Base-by-base conservation (phyloP, 1,140 invertebrate genomes). In the Plodia interpunctella region DNA sequence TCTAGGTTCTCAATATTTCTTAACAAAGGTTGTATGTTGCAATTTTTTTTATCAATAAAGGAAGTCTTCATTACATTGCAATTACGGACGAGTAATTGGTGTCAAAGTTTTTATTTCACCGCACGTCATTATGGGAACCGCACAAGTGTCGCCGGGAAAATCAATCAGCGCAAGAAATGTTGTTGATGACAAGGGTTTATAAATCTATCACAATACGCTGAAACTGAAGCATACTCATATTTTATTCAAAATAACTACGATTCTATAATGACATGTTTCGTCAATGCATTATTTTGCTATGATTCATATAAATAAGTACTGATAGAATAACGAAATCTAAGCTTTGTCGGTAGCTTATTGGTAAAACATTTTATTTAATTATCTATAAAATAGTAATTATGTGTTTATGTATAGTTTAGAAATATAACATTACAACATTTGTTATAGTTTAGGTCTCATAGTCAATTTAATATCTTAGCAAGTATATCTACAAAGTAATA, bases 1-100 rank as follows among this genome's bases (percentile, higher is more conserved):
- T 44, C 38, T 15, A 17, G 2, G n/a, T 15, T 15, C 13, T 44
- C 38, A 44, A 15, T 44, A 15, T 44, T 44, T 44, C 15, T 4
- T n/a, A n/a, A 44, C 38, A 17, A 44, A 78, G 79, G 70, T 72
- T 70, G 75, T 74, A 64, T 75, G 68, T 82, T 70, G 75, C 76
- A 74, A 83, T 81, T 84, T 82, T 75, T 84, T 87, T 76, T 83
- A 80, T 72, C 75, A 84, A 83, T 87, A 87, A 78, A 77, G 72
- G 67, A 72, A 71, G 74, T 67, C 69, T 78, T 79, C 72, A 82
- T 83, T 85, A 83, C 66, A 60, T 67, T 35, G 66, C 67, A 82
- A 80, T 84, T 87, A 83, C 68, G n/a, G n/a, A n/a, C n/a, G n/a
- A n/a, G n/a, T 60, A 9, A 6, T 49, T 28, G 13, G 30, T 57